Base-by-base conservation (phyloP, 2,113 vertebrate species). In the Rostratula benghalensis region DNA sequence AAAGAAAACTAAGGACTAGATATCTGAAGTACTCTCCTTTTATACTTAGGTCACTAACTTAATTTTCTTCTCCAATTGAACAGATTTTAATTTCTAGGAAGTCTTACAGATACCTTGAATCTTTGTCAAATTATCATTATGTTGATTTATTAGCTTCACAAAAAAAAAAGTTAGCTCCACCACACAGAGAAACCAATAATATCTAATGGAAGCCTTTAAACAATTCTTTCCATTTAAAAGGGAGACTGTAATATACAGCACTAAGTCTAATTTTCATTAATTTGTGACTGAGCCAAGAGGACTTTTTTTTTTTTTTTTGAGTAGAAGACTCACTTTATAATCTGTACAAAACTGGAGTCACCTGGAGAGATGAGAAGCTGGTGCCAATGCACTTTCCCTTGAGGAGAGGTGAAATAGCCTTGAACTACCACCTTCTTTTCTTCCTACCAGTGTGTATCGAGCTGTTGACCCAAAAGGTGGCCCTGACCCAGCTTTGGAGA, bases 61-160 rank as follows among this genome's bases (percentile, higher is more conserved):
- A 64, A 90, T 87, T 87, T 87, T 71, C 78, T 90, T 35, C 28
- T 60, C 61, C n/a, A 64, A 6, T 3, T 64, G 81, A 78, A 86
- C 39, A 59, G 69, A 45, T 74, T 87, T 69, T 86, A 92, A 89
- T 92, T 92, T 75, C 94, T 83, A 92, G 85, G 51, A 86, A 89
- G 89, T 45, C 85, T 54, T 60, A 48, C n/a, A 68, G 70, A 53
- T 74, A 43, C 39, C 84, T 73, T 53, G 65, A 86, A 82, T 91
- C 76, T 80, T 56, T 89, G 84, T 74, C 54, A 68, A 82, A 91
- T 86, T 74, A 89, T 60, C 31, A 11, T 82, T 41, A 20, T 5
- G 27, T 69, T 91, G 89, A 93, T 95, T 82, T 94, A 91, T 91
- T 64, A 84, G 27, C 80, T 74, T 57, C 33, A 51, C 84, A 68